Evolutionary conservation across 2,113 vertebrate species (phyloP).

Genomic region (Salvator merianae): DNA sequence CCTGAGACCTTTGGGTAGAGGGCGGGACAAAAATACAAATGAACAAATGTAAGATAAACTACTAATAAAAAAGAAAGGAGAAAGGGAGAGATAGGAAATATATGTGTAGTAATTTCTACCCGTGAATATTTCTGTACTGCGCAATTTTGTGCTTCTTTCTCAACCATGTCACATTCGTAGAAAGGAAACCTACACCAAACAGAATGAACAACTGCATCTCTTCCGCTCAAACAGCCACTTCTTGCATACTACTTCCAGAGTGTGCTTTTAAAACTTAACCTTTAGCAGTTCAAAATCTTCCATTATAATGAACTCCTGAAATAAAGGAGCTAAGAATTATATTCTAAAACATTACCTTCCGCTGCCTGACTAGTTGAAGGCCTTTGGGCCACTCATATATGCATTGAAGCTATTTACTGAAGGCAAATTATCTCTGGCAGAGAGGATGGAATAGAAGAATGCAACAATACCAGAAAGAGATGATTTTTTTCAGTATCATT

Average conservation of each 20-base stretch:
- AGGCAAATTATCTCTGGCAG: constrained; percentile 29
- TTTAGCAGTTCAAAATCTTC: neutral
- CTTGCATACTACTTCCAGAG: neutral
- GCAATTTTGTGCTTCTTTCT: neutral
- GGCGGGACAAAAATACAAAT: too few relatives aligned
- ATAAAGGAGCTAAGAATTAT: constrained; percentile 22
- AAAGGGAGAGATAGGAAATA: too few relatives aligned
- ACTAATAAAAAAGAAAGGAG: neutral
- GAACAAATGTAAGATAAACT: too few relatives aligned
- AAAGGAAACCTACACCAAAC: constrained; percentile 12
- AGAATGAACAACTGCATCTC: neutral
- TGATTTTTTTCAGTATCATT: constrained; percentile 33
- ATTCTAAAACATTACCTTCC: constrained; percentile 19
- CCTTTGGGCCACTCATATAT: constrained; percentile 39
- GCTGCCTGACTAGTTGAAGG: neutral
- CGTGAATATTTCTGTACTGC: neutral
- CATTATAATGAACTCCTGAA: constrained; percentile 5
- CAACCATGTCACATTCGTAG: neutral
- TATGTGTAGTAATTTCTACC: neutral
- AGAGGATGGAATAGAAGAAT: constrained; percentile 30
- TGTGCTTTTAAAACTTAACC: constrained; percentile 2
- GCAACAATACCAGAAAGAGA: constrained; percentile 34
- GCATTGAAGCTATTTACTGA: constrained; percentile 18
- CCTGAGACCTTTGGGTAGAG: too few relatives aligned
- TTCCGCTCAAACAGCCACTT: neutral